Conservation (phyloP, 2,113 vertebrate species). For the Ageneiosus marmoratus region DNA sequence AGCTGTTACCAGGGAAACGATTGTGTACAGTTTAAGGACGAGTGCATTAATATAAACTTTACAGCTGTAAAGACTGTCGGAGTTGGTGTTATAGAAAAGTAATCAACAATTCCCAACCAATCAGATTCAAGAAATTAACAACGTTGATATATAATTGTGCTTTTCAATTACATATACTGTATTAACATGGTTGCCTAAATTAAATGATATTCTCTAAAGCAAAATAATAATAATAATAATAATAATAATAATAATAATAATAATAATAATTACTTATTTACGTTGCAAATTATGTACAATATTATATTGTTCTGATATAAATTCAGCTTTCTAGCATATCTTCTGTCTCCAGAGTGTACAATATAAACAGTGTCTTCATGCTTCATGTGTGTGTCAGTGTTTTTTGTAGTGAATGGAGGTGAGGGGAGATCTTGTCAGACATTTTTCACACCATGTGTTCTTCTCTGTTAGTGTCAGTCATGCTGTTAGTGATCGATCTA, state of each 20-base stretch:
- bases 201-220: background rate
- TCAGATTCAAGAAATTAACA: too few species aligned
- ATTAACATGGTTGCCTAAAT: background rate
- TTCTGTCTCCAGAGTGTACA: background rate
- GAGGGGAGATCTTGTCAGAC: slow-evolving; percentile 7
- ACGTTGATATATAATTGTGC: too few species aligned
- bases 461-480: slow-evolving; percentile 21
- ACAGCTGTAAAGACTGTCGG: too few species aligned
- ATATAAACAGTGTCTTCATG: background rate
- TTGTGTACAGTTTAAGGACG: too few species aligned
- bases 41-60: too few species aligned
- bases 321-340: background rate
- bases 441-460: slow-evolving; percentile 8
- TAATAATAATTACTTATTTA: background rate
- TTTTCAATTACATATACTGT: too few species aligned
- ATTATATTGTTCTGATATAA: too few species aligned
- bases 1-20: too few species aligned
- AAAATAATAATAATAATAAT: background rate
- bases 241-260: background rate
- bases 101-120: too few species aligned
- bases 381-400: background rate
- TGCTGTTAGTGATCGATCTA: slow-evolving; percentile 21
- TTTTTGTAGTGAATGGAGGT: background rate
- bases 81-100: too few species aligned
- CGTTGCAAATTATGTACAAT: too few species aligned